Percentiles rank a stretch among this genome's conserved stretches.
Conservation (phyloP, 2,888 invertebrate species). For the Eucera pruinosa region DNA sequence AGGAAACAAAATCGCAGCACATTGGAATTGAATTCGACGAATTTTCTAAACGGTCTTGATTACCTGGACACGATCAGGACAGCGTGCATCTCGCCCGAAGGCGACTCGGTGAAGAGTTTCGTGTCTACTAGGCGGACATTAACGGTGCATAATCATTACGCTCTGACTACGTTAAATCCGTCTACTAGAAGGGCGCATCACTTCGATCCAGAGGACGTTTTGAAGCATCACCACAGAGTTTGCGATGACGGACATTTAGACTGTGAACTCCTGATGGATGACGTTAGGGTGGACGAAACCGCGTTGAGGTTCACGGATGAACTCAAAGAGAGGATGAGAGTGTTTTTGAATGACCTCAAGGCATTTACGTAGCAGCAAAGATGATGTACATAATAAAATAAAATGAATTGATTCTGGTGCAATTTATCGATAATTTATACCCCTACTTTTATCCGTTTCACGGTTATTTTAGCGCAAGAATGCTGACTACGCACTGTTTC, state of each 20-base stretch:
- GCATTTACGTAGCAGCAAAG: slow-evolving; percentile 45
- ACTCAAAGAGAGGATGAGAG: slow-evolving; percentile 73
- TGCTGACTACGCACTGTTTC: too few relatives aligned
- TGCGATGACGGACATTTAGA: slow-evolving; percentile 78
- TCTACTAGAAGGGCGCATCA: slow-evolving; percentile 86
- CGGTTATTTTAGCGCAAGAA: too few relatives aligned
- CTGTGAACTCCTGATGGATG: slow-evolving; percentile 78
- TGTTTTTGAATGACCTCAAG: slow-evolving; percentile 67
- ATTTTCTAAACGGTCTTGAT: slow-evolving; percentile 69
- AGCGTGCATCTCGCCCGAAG: slow-evolving; percentile 86
- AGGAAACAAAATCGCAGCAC: slow-evolving; percentile 33
- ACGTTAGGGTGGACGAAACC: slow-evolving; percentile 75
- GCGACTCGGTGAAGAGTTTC: slow-evolving; percentile 90
- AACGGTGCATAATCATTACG: slow-evolving; percentile 91
- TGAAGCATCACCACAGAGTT: slow-evolving; percentile 89
- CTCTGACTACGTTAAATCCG: slow-evolving; percentile 87
- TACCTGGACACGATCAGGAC: slow-evolving; percentile 86
- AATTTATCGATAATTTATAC: background rate
- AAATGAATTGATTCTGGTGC: background rate
- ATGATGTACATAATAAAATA: slow-evolving; percentile 59
- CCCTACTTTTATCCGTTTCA: background rate
- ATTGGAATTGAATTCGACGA: slow-evolving; percentile 5
- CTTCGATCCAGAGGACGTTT: slow-evolving; percentile 86
- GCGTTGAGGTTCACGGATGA: slow-evolving; percentile 76
- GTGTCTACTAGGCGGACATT: slow-evolving; percentile 88